These are phyloP conservation scores for Tangara arthus DNA, from an alignment of 2,797 vertebrate species.

Conservation along the genomic window DNA sequence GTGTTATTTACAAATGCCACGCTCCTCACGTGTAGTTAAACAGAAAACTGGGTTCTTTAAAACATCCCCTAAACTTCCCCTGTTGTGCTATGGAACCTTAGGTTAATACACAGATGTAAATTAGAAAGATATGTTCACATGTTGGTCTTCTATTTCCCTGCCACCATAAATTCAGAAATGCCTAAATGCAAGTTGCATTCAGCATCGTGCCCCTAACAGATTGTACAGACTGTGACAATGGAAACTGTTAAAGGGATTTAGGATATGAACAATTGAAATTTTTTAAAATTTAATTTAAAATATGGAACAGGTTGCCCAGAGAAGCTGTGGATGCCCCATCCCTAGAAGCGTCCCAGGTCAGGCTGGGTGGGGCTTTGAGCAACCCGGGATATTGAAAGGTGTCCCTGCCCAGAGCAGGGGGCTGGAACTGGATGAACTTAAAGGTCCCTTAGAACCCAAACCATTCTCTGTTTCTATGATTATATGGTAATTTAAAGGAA, in stretches of 20 bases:
- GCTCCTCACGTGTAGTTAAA: background rate
- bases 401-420: background rate
- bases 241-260: background rate
- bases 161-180: background rate
- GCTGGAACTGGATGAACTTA: background rate
- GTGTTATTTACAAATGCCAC: background rate
- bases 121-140: background rate
- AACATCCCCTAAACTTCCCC: background rate
- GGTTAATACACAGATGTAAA: background rate
- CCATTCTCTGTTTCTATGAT: background rate
- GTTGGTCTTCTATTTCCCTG: background rate
- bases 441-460: background rate
- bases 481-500: background rate
- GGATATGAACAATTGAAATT: background rate
- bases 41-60: background rate
- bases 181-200: background rate
- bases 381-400: background rate
- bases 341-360: background rate
- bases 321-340: background rate
- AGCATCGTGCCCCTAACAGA: rapidly evolving
- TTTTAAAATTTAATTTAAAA: background rate
- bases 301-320: background rate
- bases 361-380: background rate
- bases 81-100: background rate
- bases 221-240: background rate